These are phyloP conservation scores for Merops nubicus DNA, from an alignment of 2,113 vertebrate genomes.

Conservation along the genomic window DNA sequence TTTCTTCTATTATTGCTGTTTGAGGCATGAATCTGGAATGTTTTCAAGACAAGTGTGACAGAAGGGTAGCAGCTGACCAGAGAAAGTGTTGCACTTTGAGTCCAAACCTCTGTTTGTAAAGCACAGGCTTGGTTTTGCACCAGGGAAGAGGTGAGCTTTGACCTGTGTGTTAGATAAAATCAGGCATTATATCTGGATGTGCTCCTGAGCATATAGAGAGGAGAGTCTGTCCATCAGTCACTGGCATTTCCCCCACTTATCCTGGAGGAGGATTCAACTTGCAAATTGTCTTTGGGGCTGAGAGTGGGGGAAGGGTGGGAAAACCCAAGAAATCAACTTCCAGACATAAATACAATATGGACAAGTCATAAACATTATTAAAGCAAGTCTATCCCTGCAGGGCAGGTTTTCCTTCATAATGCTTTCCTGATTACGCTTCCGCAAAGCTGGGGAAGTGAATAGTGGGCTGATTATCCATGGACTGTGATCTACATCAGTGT, in stretches of 20 bases:
- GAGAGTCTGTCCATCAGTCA: not conserved
- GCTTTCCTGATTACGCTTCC: conserved; percentile 77
- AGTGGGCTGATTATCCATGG: conserved; percentile 80
- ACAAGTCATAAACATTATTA: conserved; percentile 73
- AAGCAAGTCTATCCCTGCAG: conserved; percentile 71
- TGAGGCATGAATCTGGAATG: conserved; percentile 12
- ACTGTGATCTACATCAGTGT: conserved; percentile 61
- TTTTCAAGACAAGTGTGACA: conserved; percentile 35
- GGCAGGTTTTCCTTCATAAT: conserved; percentile 76
- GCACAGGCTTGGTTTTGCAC: not conserved
- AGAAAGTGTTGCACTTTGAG: not conserved
- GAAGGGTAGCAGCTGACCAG: not conserved
- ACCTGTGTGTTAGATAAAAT: conserved; percentile 12
- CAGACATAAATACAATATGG: conserved; percentile 66
- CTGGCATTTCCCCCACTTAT: not conserved
- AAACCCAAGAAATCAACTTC: conserved; percentile 53
- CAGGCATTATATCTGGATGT: not conserved
- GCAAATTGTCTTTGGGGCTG: not conserved
- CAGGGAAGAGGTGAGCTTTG: conserved; percentile 35
- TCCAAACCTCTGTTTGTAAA: not conserved
- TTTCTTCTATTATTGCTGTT: not conserved
- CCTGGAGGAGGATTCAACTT: not conserved
- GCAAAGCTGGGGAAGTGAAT: conserved; percentile 75
- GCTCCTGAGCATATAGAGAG: not conserved
- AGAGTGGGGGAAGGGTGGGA: conserved; percentile 46